phyloP scores from a whole-genome alignment of 2,888 invertebrate species.

The Pinctada fucata region DNA sequence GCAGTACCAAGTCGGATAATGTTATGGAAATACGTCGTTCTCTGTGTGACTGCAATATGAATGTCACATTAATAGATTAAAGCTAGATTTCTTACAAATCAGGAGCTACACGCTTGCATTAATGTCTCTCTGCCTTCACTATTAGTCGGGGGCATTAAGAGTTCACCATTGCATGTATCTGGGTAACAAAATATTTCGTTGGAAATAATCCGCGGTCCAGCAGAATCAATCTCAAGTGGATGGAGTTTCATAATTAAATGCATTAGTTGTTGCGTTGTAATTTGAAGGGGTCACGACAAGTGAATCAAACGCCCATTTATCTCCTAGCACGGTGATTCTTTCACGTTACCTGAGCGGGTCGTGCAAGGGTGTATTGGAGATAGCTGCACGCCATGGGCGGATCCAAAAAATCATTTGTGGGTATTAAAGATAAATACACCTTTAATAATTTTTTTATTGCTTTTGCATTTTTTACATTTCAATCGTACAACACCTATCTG shows the following conservation, averaged over 20 bases:
- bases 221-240: not conserved
- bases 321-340: slow-evolving; percentile 23
- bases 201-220: not conserved
- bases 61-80: too few relatives aligned
- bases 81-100: too few relatives aligned
- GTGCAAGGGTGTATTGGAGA: not conserved
- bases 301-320: slow-evolving; percentile 29
- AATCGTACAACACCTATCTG: too few relatives aligned
- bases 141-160: slow-evolving; percentile 16
- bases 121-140: too few relatives aligned
- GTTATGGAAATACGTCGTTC: too few relatives aligned
- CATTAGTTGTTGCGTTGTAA: slow-evolving; percentile 23
- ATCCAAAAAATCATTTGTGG: too few relatives aligned
- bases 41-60: too few relatives aligned
- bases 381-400: not conserved
- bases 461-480: too few relatives aligned
- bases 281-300: slow-evolving; percentile 26
- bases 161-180: slow-evolving; percentile 19
- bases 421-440: too few relatives aligned
- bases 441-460: too few relatives aligned
- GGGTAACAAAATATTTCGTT: not conserved
- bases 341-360: slow-evolving; percentile 21
- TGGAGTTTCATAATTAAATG: slow-evolving; percentile 27
- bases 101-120: too few relatives aligned
- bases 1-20: too few relatives aligned